Conservation (phyloP, 2,797 vertebrate genomes). For the Percopsis omiscomaycus region DNA sequence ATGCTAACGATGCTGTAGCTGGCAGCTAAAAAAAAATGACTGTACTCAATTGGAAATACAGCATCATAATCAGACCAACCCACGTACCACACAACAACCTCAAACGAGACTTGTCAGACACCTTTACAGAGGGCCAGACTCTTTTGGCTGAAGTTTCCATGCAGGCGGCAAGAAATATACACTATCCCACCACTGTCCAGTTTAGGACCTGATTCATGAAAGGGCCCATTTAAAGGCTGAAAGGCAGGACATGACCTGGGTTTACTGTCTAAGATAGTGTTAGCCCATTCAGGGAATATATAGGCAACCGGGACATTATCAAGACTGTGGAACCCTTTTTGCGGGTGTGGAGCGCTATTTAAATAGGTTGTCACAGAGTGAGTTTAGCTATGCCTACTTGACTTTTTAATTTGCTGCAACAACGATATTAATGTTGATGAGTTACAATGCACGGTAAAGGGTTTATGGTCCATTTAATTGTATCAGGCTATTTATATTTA, state of each 20-base stretch:
- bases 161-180: constrained; percentile 54
- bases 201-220: constrained; percentile 53
- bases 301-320: constrained; percentile 14
- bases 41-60: background rate
- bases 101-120: background rate
- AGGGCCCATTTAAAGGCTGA: constrained; percentile 60
- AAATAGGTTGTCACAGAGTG: constrained; percentile 11
- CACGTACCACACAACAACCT: too few relatives aligned
- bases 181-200: constrained; percentile 40
- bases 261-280: constrained; percentile 61
- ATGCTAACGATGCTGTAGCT: too few relatives aligned
- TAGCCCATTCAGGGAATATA: constrained; percentile 33
- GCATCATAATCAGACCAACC: background rate
- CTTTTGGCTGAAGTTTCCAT: constrained; percentile 54
- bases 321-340: constrained; percentile 38
- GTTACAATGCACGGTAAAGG: too few relatives aligned
- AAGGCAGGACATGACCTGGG: constrained; percentile 60
- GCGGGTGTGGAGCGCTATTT: constrained; percentile 9
- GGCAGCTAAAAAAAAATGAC: background rate
- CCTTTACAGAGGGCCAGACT: background rate
- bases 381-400: too few relatives aligned
- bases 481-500: too few relatives aligned
- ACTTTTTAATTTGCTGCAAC: too few relatives aligned
- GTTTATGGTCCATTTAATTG: too few relatives aligned
- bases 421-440: too few relatives aligned